Conservation (phyloP, 2,113 vertebrate genomes). For the Clarias magur region DNA sequence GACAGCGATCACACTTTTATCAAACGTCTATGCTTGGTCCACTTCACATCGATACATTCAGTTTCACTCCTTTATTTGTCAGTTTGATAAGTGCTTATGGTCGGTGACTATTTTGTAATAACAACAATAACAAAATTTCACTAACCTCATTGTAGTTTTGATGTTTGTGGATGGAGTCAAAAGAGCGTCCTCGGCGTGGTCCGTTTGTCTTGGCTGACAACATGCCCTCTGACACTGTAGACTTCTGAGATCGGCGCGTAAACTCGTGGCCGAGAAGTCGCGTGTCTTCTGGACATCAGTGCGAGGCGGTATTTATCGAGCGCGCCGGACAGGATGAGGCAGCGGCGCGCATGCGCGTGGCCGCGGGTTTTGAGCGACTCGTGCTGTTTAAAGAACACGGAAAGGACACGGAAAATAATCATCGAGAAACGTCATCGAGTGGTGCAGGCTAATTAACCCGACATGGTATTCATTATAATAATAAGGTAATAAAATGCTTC, state of each 20-base stretch:
- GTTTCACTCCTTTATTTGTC: background rate
- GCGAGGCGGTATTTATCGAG: slow-evolving; percentile 20
- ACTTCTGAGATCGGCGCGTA: background rate
- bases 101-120: background rate
- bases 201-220: slow-evolving; percentile 59
- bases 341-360: slow-evolving; percentile 13
- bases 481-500: slow-evolving; percentile 13
- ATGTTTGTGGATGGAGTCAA: slow-evolving; percentile 66
- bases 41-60: background rate
- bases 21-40: background rate
- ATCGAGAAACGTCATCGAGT: slow-evolving; percentile 10
- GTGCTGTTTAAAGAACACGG: background rate
- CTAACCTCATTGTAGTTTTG: slow-evolving; percentile 68
- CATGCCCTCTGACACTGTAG: slow-evolving; percentile 49
- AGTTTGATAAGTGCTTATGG: background rate
- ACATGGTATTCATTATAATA: background rate
- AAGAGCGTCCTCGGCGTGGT: slow-evolving; percentile 65
- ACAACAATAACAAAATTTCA: background rate
- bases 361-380: background rate
- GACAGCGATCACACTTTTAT: slow-evolving; percentile 4
- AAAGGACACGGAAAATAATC: slow-evolving; percentile 25
- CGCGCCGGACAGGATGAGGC: background rate
- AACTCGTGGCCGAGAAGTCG: background rate
- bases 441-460: slow-evolving; percentile 2
- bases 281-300: slow-evolving; percentile 2